Conservation (phyloP, 2,797 vertebrate genomes). For the Melopsittacus undulatus region DNA sequence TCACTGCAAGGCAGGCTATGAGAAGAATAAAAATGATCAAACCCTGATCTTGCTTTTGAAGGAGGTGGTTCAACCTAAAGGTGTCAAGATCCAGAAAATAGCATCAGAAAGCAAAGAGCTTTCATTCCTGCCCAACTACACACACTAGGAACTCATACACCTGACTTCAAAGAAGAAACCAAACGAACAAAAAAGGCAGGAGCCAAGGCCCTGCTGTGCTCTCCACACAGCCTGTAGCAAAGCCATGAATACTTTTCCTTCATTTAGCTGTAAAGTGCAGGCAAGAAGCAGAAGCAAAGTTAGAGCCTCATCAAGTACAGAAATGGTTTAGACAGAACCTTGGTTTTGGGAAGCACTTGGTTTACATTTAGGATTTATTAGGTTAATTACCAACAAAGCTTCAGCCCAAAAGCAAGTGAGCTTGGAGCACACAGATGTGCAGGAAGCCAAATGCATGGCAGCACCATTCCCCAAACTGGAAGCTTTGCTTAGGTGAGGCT, state of each 20-base stretch:
- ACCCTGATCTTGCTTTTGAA: background rate
- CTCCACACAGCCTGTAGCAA: background rate
- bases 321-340: background rate
- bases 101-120: background rate
- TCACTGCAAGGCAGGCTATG: background rate
- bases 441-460: background rate
- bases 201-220: background rate
- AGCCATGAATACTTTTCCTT: background rate
- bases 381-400: background rate
- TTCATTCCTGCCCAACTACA: background rate
- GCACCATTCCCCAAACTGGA: background rate
- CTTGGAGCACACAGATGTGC: accelerated
- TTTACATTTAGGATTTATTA: background rate
- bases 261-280: background rate
- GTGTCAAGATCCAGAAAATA: background rate
- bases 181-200: background rate
- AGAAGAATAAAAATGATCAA: background rate
- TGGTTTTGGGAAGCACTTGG: background rate
- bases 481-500: background rate
- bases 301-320: background rate
- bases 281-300: background rate
- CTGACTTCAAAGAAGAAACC: background rate
- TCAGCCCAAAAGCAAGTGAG: background rate
- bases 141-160: background rate
- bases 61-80: too few relatives aligned